Base-by-base conservation (phyloP, 2,888 invertebrate genomes). In the Drosophila crucigera region DNA sequence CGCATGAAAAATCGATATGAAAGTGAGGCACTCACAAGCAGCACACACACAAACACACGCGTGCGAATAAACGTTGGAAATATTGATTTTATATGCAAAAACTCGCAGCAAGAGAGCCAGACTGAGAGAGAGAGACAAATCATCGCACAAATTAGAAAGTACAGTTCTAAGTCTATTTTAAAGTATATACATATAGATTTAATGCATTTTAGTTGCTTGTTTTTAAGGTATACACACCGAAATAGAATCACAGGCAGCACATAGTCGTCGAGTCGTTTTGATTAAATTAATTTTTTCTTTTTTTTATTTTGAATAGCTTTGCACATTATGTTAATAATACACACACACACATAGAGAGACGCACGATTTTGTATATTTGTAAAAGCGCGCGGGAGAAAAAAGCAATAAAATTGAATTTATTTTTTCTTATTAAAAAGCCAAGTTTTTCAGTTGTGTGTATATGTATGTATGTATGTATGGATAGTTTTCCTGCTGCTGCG, bases 241-340 rank as follows among this genome's bases (percentile, higher is more conserved):
- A 90, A 87, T 89, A 90, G 91, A 90, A 87, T 90, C 87, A 90
- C 85, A 90, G 90, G 90, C 85, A 90, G 83, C 83, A 81, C 89
- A 83, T 84, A 88, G 90, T 90, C 90, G 85, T 85, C 90, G 88
- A 84, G 74, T 85, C 82, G 81, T 76, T 90, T 88, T 83, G 80
- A 88, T 83, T 83, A 83, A 80, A 85, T 80, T 71, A 58, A 19
- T 52, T 80, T 77, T 82, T 58, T 58, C 14, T 30, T 56, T 50
- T 74, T 84, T 71, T 70, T 80, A 80, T 71, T 87, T 75, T 33
- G 47, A 60, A 82, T 73, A 83, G 80, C 71, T 82, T 84, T 78
- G 68, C 73, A 83, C 72, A 78, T 75, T 78, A 83, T 78, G 73
- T 82, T 78, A 72, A 75, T 77, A 80, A 47, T 67, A 78, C 74